phyloP scores from a whole-genome alignment of 2,113 vertebrate genomes.

The Corvus moneduloides region DNA sequence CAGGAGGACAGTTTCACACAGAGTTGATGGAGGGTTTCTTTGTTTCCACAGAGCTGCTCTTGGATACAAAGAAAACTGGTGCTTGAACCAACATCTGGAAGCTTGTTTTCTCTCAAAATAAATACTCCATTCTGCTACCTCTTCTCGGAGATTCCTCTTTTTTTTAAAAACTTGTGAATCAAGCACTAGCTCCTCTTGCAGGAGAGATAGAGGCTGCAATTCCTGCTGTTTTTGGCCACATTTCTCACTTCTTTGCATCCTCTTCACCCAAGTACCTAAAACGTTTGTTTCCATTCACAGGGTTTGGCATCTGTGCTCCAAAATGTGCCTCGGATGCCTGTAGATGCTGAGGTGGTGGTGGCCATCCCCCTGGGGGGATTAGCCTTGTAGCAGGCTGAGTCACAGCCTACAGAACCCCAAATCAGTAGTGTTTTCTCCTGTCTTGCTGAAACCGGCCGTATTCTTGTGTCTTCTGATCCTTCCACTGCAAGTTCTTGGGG shows the following conservation, averaged over 20 bases:
- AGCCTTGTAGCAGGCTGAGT: neutral
- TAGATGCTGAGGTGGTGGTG: neutral
- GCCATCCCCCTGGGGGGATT: too few relatives aligned
- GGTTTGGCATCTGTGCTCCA: neutral
- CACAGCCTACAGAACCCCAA: neutral
- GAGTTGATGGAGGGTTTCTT: neutral
- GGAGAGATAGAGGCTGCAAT: neutral
- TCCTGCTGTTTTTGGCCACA: neutral
- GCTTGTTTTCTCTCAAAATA: slow-evolving; percentile 34
- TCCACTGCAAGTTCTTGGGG: neutral
- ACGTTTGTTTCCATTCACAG: neutral
- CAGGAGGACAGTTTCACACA: neutral
- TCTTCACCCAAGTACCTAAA: neutral
- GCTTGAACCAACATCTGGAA: neutral
- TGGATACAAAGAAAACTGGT: neutral
- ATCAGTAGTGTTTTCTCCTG: rapidly evolving
- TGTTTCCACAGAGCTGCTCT: neutral
- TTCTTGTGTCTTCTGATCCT: neutral
- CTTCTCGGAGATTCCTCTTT: neutral
- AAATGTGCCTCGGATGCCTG: neutral
- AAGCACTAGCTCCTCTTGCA: neutral
- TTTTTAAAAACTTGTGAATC: neutral
- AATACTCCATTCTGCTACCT: neutral
- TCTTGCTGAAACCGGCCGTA: neutral
- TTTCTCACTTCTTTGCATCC: neutral